These are phyloP conservation scores for Cataglyphis rosenhaueri DNA, from an alignment of 2,888 invertebrate genomes.

Conservation along the genomic window DNA sequence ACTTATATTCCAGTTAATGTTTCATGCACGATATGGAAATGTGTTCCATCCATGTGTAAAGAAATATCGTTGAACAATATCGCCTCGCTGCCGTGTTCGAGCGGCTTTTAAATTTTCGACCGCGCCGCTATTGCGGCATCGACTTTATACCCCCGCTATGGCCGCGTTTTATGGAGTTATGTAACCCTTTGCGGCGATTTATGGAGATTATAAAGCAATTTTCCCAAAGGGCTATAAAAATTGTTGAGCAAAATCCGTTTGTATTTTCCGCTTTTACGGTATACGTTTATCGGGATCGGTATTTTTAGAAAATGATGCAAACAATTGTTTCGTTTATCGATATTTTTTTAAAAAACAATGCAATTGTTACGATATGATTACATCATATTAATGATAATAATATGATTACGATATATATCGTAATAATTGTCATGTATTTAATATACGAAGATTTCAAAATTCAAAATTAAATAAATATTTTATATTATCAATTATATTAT, in stretches of 20 bases:
- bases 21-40: not conserved
- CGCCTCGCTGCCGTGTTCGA: slow-evolving; percentile 11
- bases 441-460: not conserved
- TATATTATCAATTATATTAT: no score
- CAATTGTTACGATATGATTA: no score
- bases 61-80: slow-evolving; percentile 9
- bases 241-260: slow-evolving; percentile 26
- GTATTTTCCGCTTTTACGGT: slow-evolving; percentile 2
- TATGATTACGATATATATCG: no score
- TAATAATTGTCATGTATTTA: not conserved
- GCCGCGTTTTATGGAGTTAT: slow-evolving; percentile 33
- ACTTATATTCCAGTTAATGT: not conserved
- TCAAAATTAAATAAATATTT: not conserved
- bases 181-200: slow-evolving; percentile 37
- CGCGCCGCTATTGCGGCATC: slow-evolving; percentile 14
- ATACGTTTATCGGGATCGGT: not conserved
- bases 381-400: no score
- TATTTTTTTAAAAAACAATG: no score
- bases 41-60: not conserved
- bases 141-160: slow-evolving; percentile 5
- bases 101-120: slow-evolving; percentile 17
- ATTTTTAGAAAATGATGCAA: not conserved
- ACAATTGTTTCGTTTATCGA: no score
- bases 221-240: slow-evolving; percentile 15
- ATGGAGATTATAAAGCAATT: slow-evolving; percentile 36